Conservation (phyloP, 2,888 invertebrate species). For the Cheilosia variabilis region DNA sequence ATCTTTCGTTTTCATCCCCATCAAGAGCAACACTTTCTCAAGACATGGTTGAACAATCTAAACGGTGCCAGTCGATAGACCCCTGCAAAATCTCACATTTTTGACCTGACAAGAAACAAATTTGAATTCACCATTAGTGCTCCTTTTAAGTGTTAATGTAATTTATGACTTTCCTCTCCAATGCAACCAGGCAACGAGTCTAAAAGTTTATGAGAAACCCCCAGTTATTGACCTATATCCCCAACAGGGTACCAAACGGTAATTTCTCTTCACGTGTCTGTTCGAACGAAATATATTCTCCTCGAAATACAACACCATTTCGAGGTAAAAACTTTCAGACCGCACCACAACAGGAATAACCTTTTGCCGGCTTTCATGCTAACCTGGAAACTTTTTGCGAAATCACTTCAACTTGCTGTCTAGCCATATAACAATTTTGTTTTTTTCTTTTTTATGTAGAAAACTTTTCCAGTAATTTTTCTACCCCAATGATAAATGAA, state of each 20-base stretch:
- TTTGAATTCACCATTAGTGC: too few relatives aligned
- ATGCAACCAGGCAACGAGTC: neutral
- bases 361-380: neutral
- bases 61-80: too few relatives aligned
- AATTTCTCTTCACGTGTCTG: constrained; percentile 23
- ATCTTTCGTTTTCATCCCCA: too few relatives aligned
- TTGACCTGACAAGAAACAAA: too few relatives aligned
- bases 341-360: neutral
- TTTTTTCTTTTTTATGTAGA: neutral
- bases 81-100: too few relatives aligned
- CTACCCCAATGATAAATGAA: neutral
- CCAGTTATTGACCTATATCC: constrained; percentile 4
- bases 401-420: constrained; percentile 19
- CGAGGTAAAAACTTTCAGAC: constrained; percentile 14
- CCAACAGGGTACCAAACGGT: neutral
- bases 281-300: constrained; percentile 18
- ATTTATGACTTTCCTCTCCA: neutral
- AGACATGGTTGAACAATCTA: too few relatives aligned
- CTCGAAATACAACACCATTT: constrained; percentile 11
- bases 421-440: neutral
- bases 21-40: too few relatives aligned
- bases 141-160: neutral
- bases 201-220: neutral
- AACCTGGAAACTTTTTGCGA: constrained; percentile 14
- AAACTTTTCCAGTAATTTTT: constrained; percentile 10